A percentile compares a stretch with the other conserved stretches of the same genome.
Evolutionary conservation across 2,113 vertebrate species (phyloP).

Genomic region (Tursiops truncatus): DNA sequence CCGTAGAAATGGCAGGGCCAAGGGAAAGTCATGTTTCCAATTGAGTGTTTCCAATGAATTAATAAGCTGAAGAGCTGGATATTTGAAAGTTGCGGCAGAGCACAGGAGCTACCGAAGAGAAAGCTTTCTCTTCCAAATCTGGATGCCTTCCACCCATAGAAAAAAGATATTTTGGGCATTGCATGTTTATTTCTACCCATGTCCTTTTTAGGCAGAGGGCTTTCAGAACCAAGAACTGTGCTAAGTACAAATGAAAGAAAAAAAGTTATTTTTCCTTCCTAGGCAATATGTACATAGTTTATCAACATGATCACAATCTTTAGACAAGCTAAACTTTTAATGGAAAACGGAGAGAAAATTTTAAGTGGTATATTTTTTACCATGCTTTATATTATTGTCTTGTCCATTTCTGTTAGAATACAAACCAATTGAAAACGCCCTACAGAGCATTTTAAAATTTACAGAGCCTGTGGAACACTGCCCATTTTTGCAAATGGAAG

Average conservation of each 20-base stretch:
- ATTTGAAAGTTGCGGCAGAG: constrained; percentile 31
- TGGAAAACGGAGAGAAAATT: not conserved
- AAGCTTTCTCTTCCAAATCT: constrained; percentile 56
- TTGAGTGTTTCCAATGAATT: constrained; percentile 7
- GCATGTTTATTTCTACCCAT: constrained; percentile 49
- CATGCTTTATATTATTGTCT: not conserved
- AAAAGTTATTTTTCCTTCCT: constrained; percentile 25
- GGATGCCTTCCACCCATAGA: constrained; percentile 24
- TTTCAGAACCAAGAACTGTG: constrained; percentile 47
- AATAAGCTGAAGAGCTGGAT: not conserved
- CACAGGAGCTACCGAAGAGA: not conserved
- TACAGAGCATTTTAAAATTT: not conserved
- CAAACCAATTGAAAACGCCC: not conserved
- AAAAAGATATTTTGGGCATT: constrained; percentile 62
- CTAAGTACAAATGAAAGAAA: constrained; percentile 32
- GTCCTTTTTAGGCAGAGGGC: constrained; percentile 36
- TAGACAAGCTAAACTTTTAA: not conserved
- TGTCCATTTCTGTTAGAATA: not conserved
- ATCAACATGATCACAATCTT: constrained; percentile 14
- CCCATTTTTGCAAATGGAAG: not conserved
- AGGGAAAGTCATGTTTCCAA: not conserved
- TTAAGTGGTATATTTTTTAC: not conserved
- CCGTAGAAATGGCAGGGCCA: not conserved
- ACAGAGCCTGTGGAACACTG: not conserved
- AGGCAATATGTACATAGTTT: not conserved